A percentile compares a stretch with the other conserved stretches of the same genome.
Conservation (phyloP, 2,888 invertebrate species). For the Cerastoderma edule region DNA sequence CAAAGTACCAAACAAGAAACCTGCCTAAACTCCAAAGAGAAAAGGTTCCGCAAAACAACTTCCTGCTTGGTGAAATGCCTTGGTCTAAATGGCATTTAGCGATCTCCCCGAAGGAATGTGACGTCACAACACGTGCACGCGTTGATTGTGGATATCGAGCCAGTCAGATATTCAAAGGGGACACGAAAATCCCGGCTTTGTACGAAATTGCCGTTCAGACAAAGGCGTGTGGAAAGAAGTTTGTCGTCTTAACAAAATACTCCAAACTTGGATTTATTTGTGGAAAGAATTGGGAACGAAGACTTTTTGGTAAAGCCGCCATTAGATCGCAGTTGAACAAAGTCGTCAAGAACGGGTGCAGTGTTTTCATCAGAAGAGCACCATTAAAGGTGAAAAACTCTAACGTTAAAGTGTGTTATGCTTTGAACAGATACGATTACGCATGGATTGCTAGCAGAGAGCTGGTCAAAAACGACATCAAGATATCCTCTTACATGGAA, state of each 20-base stretch:
- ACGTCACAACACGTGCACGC: slow-evolving; percentile 38
- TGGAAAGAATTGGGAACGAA: slow-evolving; percentile 58
- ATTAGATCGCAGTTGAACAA: slow-evolving; percentile 57
- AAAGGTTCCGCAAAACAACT: slow-evolving; percentile 61
- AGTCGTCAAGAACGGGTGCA: slow-evolving; percentile 55
- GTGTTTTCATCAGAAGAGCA: slow-evolving; percentile 54
- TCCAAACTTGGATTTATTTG: slow-evolving; percentile 45
- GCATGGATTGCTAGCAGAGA: slow-evolving; percentile 54
- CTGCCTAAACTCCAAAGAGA: slow-evolving; percentile 56
- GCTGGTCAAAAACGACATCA: slow-evolving; percentile 27
- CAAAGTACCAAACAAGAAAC: slow-evolving; percentile 39
- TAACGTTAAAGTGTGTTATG: slow-evolving; percentile 29
- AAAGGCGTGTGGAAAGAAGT: slow-evolving; percentile 44
- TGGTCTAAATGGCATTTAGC: slow-evolving; percentile 67
- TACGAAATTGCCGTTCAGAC: slow-evolving; percentile 66
- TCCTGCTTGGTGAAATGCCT: slow-evolving; percentile 53
- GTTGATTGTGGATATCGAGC: slow-evolving; percentile 55
- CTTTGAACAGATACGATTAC: slow-evolving; percentile 61
- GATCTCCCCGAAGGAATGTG: slow-evolving; percentile 36
- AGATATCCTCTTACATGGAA: slow-evolving; percentile 45
- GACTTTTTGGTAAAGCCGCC: slow-evolving; percentile 48
- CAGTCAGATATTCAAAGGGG: slow-evolving; percentile 54
- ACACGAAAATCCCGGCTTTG: slow-evolving; percentile 58
- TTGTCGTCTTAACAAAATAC: slow-evolving; percentile 61
- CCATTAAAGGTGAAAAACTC: slow-evolving; percentile 39